A percentile compares a stretch with the other conserved stretches of the same genome.
These are phyloP conservation scores for Cerceris rybyensis DNA, from an alignment of 2,888 invertebrate genomes.

Conservation along the genomic window DNA sequence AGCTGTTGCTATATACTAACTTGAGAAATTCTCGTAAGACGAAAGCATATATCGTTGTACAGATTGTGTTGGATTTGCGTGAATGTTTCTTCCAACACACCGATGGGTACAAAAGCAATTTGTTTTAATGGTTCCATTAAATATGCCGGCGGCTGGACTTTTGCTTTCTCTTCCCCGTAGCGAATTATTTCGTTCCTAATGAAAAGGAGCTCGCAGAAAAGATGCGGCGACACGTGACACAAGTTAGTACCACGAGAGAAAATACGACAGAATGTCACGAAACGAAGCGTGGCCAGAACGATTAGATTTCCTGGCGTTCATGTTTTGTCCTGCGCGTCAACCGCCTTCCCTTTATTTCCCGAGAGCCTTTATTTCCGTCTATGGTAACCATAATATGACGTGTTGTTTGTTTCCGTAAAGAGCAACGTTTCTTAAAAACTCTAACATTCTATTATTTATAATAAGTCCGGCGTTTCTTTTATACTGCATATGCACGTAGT, in stretches of 20 bases:
- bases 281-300: constrained; percentile 36
- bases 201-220: constrained; percentile 27
- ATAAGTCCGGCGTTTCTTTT: no score
- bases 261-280: constrained; percentile 32
- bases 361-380: constrained; percentile 20
- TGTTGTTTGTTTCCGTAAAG: constrained; percentile 6
- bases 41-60: no score
- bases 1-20: no score
- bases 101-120: no score
- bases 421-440: not conserved
- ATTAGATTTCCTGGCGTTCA: constrained; percentile 45
- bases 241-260: constrained; percentile 23
- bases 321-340: constrained; percentile 7
- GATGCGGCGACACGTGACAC: constrained; percentile 41
- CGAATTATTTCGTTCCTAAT: constrained; percentile 12
- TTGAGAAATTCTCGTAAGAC: no score
- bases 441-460: no score
- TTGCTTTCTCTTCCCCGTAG: not conserved
- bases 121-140: constrained; percentile 4
- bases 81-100: no score
- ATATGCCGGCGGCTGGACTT: constrained; percentile 1
- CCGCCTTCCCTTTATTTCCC: constrained; percentile 13
- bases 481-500: no score
- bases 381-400: constrained; percentile 9
- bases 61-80: no score